Percentiles rank a stretch among this genome's conserved stretches.
phyloP scores from a whole-genome alignment of 2,888 invertebrate species.

The Crepidodera aurea region DNA sequence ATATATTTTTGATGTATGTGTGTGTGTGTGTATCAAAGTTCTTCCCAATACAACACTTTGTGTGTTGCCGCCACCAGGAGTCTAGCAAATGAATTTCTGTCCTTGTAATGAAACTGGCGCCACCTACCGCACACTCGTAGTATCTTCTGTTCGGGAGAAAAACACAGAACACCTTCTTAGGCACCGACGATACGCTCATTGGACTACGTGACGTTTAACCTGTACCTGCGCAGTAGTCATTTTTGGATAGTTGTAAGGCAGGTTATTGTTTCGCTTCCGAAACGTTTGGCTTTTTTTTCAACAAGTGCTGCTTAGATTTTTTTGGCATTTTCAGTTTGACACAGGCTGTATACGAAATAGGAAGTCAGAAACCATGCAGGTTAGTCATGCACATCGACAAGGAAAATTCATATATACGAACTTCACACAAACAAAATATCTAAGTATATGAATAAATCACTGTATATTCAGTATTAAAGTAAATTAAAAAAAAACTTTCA shows the following conservation, averaged over 20 bases:
- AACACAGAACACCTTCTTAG: slow-evolving; percentile 43
- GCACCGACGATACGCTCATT: slow-evolving; percentile 24
- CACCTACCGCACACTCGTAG: slow-evolving; percentile 48
- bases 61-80: slow-evolving; percentile 59
- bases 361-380: neutral
- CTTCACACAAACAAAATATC: too few relatives aligned
- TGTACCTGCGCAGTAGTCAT: slow-evolving; percentile 14
- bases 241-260: slow-evolving; percentile 13
- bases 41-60: slow-evolving; percentile 37
- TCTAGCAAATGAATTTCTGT: slow-evolving; percentile 31
- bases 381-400: too few relatives aligned
- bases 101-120: slow-evolving; percentile 40
- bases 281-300: slow-evolving; percentile 2
- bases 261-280: slow-evolving; percentile 4
- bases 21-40: slow-evolving; percentile 29
- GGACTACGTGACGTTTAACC: slow-evolving; percentile 2
- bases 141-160: slow-evolving; percentile 29
- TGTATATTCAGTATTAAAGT: too few relatives aligned
- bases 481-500: too few relatives aligned
- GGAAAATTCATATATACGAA: too few relatives aligned
- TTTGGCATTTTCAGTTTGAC: neutral
- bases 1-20: slow-evolving; percentile 35
- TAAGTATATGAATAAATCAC: too few relatives aligned
- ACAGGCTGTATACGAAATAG: neutral
- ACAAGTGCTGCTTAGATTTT: neutral